Conservation (phyloP, 2,797 vertebrate genomes). For the Lepilemur ruficaudatus region DNA sequence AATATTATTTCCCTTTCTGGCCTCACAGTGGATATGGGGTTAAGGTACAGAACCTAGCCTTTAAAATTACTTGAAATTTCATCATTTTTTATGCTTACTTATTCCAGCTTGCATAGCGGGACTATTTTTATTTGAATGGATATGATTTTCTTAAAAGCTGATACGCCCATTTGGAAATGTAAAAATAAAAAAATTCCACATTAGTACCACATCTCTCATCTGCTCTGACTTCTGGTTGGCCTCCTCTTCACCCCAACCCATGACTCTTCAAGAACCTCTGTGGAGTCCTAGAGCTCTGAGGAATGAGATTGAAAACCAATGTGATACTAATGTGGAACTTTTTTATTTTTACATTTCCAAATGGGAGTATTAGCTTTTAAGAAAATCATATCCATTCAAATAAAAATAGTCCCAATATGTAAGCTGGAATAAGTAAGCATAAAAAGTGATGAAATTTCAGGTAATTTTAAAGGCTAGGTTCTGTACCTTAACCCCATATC, state of each 20-base stretch:
- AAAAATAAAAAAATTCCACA: neutral
- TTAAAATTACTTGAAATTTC: neutral
- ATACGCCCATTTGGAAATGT: neutral
- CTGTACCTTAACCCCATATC: neutral
- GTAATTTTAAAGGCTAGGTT: neutral
- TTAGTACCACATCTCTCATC: neutral
- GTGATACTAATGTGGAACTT: neutral
- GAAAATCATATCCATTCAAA: constrained; percentile 21
- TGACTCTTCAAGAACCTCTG: neutral
- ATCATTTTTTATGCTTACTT: neutral
- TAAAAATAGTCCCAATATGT: neutral
- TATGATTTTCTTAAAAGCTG: neutral
- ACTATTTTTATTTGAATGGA: constrained; percentile 17
- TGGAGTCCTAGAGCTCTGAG: neutral
- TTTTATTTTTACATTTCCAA: neutral
- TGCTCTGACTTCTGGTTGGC: neutral
- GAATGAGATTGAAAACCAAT: neutral
- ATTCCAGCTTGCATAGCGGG: neutral
- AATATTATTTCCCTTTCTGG: neutral
- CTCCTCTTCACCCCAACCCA: neutral
- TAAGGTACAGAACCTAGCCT: neutral
- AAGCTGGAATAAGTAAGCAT: neutral
- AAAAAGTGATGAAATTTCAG: neutral
- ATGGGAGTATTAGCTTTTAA: neutral
- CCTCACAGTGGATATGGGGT: neutral